A percentile compares a stretch with the other conserved stretches of the same genome.
These are phyloP conservation scores for Cetoscarus ocellatus DNA, from an alignment of 2,797 vertebrate genomes.

Conservation along the genomic window DNA sequence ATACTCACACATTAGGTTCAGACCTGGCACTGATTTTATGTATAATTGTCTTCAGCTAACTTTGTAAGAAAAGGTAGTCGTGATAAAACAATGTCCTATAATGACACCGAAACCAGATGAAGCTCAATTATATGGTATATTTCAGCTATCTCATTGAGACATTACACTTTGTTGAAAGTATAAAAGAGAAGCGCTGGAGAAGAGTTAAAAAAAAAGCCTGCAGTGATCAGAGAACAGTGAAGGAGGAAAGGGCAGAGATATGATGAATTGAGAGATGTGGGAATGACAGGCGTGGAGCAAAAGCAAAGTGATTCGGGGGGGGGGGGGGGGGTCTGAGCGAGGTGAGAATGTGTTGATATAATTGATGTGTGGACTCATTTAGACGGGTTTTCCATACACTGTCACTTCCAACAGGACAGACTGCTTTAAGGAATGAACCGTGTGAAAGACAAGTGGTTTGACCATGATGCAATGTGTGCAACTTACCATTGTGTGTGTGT, in stretches of 20 bases:
- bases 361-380: conserved; percentile 80
- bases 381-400: conserved; percentile 83
- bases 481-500: conserved; percentile 29
- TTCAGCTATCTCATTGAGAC: too few relatives aligned
- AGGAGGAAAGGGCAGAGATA: conserved; percentile 22
- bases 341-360: conserved; percentile 78
- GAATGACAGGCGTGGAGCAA: conserved; percentile 21
- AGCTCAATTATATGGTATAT: too few relatives aligned
- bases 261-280: conserved; percentile 49
- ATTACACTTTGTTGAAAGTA: background rate
- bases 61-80: too few relatives aligned
- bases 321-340: conserved; percentile 15
- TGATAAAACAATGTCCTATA: too few relatives aligned
- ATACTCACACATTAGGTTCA: too few relatives aligned
- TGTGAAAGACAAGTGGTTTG: conserved; percentile 84
- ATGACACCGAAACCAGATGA: too few relatives aligned
- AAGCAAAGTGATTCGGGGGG: conserved; percentile 20
- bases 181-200: background rate
- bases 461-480: conserved; percentile 72
- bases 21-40: too few relatives aligned
- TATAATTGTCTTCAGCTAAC: too few relatives aligned
- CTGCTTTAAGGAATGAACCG: conserved; percentile 73
- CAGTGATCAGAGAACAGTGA: conserved; percentile 19
- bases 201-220: background rate
- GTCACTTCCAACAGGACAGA: conserved; percentile 84